A percentile compares a stretch with the other conserved stretches of the same genome.
phyloP scores from a whole-genome alignment of 2,113 vertebrate genomes.

The Sinocyclocheilus anshuiensis region DNA sequence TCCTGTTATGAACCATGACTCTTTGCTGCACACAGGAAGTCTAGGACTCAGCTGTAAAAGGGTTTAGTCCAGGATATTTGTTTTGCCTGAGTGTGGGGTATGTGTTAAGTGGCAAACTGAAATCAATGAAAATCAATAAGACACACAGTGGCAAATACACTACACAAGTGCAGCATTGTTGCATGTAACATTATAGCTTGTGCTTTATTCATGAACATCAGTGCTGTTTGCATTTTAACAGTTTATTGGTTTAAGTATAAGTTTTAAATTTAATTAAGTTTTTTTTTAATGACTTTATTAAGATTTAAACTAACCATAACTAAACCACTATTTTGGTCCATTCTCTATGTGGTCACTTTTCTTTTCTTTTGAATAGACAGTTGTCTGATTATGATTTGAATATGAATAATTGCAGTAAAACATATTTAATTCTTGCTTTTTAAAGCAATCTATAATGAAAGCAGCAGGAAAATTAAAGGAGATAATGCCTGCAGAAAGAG shows the following conservation, averaged over 20 bases:
- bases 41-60: not conserved
- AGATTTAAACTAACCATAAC: not conserved
- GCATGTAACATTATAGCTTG: not conserved
- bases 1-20: not conserved
- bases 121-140: conserved; percentile 10
- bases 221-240: not conserved
- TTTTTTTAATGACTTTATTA: not conserved
- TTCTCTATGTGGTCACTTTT: not conserved
- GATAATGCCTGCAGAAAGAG: conserved; percentile 53
- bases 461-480: conserved; percentile 37
- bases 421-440: not conserved
- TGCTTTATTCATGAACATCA: not conserved
- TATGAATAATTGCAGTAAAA: not conserved
- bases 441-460: not conserved
- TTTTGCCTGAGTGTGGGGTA: not conserved
- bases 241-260: too few species aligned
- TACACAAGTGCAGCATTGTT: not conserved
- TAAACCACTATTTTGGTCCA: not conserved
- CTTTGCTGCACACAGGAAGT: not conserved
- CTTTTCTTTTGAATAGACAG: not conserved
- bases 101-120: conserved; percentile 28
- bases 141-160: not conserved
- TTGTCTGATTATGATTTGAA: not conserved
- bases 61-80: not conserved
- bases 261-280: not conserved